These are phyloP conservation scores for Metallyticus violacea DNA, from an alignment of 2,888 invertebrate species.

Conservation along the genomic window DNA sequence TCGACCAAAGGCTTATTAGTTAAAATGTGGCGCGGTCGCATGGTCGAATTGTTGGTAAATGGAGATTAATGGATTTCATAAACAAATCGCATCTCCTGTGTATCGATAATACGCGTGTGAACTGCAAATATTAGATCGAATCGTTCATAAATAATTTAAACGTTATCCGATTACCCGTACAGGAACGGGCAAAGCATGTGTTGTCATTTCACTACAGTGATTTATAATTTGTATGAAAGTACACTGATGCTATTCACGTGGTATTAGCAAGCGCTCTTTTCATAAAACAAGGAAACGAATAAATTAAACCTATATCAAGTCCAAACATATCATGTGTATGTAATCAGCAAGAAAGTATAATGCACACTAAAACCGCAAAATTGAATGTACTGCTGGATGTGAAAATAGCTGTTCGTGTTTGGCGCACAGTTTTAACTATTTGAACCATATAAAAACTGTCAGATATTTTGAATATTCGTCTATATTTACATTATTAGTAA, in stretches of 20 bases:
- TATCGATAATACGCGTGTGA: neutral
- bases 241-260: neutral
- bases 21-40: neutral
- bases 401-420: too few relatives aligned
- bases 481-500: too few relatives aligned
- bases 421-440: too few relatives aligned
- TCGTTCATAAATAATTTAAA: neutral
- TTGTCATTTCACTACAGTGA: neutral
- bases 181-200: neutral
- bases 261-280: neutral
- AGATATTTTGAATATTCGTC: too few relatives aligned
- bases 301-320: neutral
- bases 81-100: neutral
- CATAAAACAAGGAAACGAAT: neutral
- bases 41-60: neutral
- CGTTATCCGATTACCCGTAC: neutral
- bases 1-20: neutral
- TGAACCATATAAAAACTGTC: too few relatives aligned
- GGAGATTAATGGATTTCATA: neutral
- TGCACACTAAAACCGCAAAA: too few relatives aligned
- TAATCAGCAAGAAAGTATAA: neutral
- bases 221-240: neutral
- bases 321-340: neutral
- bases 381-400: too few relatives aligned
- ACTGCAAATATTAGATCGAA: neutral